Evolutionary conservation across 2,888 invertebrate species (phyloP).

Genomic region (Nesidiocoris tenuis): DNA sequence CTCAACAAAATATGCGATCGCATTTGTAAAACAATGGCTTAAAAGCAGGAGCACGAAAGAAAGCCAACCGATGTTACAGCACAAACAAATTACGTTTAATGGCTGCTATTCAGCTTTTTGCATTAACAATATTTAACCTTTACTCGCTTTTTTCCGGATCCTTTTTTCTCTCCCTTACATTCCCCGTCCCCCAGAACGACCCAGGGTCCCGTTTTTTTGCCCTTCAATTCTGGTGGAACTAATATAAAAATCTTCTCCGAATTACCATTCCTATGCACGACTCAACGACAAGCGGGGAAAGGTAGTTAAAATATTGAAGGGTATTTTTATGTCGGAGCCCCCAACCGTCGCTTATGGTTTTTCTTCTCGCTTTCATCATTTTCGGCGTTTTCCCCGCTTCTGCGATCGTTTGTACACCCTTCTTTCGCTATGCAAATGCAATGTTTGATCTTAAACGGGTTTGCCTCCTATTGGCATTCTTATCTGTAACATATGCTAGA

Average conservation of each 20-base stretch:
- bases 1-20: neutral
- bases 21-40: neutral
- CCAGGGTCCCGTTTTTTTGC: neutral
- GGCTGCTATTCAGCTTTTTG: constrained; percentile 31
- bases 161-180: constrained; percentile 4
- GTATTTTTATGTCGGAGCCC: constrained; percentile 39
- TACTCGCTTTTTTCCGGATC: constrained; percentile 32
- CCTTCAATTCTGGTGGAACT: constrained; percentile 38
- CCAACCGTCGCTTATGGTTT: constrained; percentile 22
- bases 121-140: constrained; percentile 47
- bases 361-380: constrained; percentile 3
- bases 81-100: constrained; percentile 46
- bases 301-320: constrained; percentile 46
- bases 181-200: neutral
- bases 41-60: neutral
- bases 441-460: constrained; percentile 43
- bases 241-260: constrained; percentile 48
- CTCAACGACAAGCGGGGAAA: constrained; percentile 13
- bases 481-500: constrained; percentile 44
- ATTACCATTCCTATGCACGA: constrained; percentile 49
- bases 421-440: constrained; percentile 41
- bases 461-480: constrained; percentile 42
- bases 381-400: neutral
- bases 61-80: neutral
- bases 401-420: neutral